A percentile compares a stretch with the other conserved stretches of the same genome.
Evolutionary conservation across 2,797 vertebrate species (phyloP).

Genomic region (Poecilia velifera): DNA sequence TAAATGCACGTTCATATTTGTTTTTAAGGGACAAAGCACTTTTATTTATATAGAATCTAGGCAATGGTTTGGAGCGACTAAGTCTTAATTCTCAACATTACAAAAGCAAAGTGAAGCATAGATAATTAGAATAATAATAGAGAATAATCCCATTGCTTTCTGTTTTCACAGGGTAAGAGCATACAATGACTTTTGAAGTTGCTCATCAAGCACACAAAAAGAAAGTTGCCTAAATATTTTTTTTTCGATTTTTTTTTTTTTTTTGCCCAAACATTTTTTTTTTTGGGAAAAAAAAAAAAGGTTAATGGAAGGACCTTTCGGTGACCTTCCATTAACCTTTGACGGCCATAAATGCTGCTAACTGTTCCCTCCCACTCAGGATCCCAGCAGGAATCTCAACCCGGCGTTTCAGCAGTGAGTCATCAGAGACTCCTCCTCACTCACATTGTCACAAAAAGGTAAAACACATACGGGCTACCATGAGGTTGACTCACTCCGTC

Average conservation of each 20-base stretch:
- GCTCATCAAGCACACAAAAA: neutral
- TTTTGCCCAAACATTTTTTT: no score
- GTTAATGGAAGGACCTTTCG: neutral
- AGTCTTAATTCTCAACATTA: neutral
- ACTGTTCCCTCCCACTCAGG: neutral
- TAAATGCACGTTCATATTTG: neutral
- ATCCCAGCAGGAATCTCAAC: conserved; percentile 36
- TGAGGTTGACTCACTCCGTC: conserved; percentile 53
- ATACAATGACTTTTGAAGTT: neutral
- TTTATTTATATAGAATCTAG: neutral
- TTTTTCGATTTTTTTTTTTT: no score
- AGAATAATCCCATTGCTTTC: neutral
- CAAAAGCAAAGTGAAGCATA: neutral
- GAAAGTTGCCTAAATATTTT: neutral
- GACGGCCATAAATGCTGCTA: neutral
- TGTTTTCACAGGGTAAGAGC: neutral
- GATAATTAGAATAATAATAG: neutral
- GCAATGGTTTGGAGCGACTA: neutral
- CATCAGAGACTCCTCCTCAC: conserved; percentile 44
- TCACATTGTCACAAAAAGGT: conserved; percentile 7
- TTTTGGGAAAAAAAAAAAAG: no score
- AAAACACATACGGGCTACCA: conserved; percentile 8
- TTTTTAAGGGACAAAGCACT: neutral
- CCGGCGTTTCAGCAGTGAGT: conserved; percentile 55
- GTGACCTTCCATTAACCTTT: neutral